These are phyloP conservation scores for Andricus quercusramuli DNA, from an alignment of 2,888 invertebrate genomes.

Conservation along the genomic window DNA sequence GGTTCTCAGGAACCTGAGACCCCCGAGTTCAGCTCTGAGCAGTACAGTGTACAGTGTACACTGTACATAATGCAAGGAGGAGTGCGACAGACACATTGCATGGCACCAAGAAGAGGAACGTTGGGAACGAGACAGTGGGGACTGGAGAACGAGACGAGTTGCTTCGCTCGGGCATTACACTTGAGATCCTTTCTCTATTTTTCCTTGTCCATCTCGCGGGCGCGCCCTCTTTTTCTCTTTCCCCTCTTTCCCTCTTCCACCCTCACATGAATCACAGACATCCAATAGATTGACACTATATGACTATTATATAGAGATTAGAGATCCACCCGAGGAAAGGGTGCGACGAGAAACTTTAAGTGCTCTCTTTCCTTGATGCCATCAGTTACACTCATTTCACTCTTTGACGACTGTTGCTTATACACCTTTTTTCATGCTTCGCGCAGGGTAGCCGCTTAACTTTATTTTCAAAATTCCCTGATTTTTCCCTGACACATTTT, in stretches of 20 bases:
- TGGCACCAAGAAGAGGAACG: conserved; percentile 3
- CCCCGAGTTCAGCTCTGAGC: conserved; percentile 55
- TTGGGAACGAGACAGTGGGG: not conserved
- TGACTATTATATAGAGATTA: conserved; percentile 5
- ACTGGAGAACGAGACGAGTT: conserved; percentile 2
- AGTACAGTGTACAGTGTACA: too few relatives aligned
- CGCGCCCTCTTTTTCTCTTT: conserved; percentile 45
- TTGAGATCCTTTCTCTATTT: conserved; percentile 43
- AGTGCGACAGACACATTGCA: conserved; percentile 15
- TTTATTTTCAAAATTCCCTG: too few relatives aligned
- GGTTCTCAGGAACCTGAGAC: conserved; percentile 71
- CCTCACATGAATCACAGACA: not conserved
- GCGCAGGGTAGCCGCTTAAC: too few relatives aligned
- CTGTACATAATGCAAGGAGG: conserved; percentile 30
- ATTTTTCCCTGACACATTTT: too few relatives aligned
- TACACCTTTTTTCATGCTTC: too few relatives aligned
- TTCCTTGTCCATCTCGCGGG: conserved; percentile 41
- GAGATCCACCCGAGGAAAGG: not conserved
- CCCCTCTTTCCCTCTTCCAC: conserved; percentile 5
- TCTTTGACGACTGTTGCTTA: not conserved
- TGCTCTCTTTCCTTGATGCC: not conserved
- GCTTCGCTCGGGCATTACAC: conserved; percentile 45
- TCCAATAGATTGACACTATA: conserved; percentile 22
- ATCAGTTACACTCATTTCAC: not conserved
- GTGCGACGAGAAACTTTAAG: not conserved